These are phyloP conservation scores for Proteles cristata DNA, from an alignment of 2,113 vertebrate genomes.

Conservation along the genomic window DNA sequence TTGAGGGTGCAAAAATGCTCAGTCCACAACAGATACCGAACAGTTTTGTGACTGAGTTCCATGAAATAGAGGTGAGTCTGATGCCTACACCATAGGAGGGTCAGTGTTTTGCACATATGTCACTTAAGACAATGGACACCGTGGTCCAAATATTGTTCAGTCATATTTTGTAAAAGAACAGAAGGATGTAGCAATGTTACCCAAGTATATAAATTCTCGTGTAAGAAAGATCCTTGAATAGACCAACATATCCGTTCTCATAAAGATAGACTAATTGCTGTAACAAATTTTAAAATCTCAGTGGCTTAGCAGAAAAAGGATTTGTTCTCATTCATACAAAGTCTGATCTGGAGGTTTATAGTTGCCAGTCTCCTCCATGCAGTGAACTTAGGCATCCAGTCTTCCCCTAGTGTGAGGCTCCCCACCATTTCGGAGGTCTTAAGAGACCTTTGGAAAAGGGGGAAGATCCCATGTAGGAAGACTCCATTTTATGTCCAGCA, in stretches of 20 bases:
- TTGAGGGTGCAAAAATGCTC: background rate
- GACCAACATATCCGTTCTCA: background rate
- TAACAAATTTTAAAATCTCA: background rate
- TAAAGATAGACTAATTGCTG: background rate
- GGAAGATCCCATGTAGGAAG: background rate
- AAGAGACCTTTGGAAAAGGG: background rate
- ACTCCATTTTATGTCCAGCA: background rate
- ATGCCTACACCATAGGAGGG: background rate
- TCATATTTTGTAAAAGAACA: constrained; percentile 31
- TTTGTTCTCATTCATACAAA: background rate
- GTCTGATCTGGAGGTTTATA: background rate
- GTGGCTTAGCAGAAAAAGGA: background rate
- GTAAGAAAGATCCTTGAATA: background rate
- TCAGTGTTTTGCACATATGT: background rate
- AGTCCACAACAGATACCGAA: background rate
- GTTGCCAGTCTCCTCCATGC: background rate
- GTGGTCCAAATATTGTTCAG: background rate
- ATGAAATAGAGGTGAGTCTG: background rate
- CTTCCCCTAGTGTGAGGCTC: background rate
- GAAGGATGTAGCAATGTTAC: background rate
- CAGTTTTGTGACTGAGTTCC: background rate
- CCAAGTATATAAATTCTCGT: background rate
- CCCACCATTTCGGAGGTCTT: background rate
- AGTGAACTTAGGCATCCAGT: background rate
- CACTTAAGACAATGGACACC: background rate